phyloP scores from a whole-genome alignment of 1,140 invertebrate genomes.

The Dufourea novaeangliae region DNA sequence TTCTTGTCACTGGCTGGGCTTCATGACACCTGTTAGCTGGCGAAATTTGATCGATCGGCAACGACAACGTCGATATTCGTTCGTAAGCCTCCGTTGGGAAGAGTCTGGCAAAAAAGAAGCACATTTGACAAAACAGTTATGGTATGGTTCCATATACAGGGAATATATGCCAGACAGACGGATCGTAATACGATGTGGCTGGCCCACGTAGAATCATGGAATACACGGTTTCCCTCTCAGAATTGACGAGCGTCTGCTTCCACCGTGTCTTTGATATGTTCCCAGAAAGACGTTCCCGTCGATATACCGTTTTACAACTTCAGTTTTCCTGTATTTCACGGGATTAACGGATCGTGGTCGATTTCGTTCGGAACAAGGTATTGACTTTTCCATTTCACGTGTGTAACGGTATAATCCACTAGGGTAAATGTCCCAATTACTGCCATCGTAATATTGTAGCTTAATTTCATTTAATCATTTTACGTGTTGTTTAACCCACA shows the following conservation, averaged over 20 bases:
- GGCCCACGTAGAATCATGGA: conserved; percentile 69
- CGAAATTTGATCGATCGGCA: conserved; percentile 79
- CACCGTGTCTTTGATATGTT: conserved; percentile 20
- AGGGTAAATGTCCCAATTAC: too few relatives aligned
- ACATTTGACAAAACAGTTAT: conserved; percentile 72
- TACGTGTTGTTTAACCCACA: too few relatives aligned
- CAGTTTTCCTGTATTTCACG: conserved; percentile 11
- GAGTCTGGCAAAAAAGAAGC: conserved; percentile 13
- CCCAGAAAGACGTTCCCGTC: conserved; percentile 12
- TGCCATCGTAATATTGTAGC: too few relatives aligned
- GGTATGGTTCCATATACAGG: conserved; percentile 63
- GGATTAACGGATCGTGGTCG: not conserved
- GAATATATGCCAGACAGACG: conserved; percentile 65
- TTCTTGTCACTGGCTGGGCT: conserved; percentile 68
- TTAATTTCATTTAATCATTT: too few relatives aligned
- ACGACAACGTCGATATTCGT: conserved; percentile 57
- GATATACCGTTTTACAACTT: conserved; percentile 34
- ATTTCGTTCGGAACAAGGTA: not conserved
- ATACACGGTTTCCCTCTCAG: conserved; percentile 80
- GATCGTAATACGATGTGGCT: conserved; percentile 66
- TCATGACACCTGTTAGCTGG: conserved; percentile 71
- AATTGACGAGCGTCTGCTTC: conserved; percentile 56
- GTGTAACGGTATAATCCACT: too few relatives aligned
- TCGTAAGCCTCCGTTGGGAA: conserved; percentile 50
- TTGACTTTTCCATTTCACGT: not conserved